Percentiles rank a stretch among this genome's conserved stretches.
phyloP scores from a whole-genome alignment of 2,888 invertebrate genomes.

The Exocentrus adspersus region DNA sequence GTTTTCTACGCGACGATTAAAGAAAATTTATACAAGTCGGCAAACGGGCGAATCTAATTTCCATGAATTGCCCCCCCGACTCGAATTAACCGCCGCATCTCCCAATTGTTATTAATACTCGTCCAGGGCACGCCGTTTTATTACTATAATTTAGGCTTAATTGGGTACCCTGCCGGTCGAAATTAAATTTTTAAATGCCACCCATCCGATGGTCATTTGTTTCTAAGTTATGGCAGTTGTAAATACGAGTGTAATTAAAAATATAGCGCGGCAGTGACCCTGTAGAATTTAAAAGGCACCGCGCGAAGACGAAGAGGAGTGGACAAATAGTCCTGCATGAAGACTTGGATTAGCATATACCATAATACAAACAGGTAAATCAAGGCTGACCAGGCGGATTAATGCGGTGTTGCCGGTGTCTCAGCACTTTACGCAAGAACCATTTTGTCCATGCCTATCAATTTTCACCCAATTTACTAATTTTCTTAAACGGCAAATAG shows the following conservation, averaged over 20 bases:
- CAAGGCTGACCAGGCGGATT: conserved; percentile 41
- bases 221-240: conserved; percentile 41
- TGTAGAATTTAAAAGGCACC: too few species aligned
- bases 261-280: conserved; percentile 33
- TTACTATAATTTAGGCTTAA: conserved; percentile 44
- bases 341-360: conserved; percentile 50
- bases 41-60: neutral
- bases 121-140: conserved; percentile 34
- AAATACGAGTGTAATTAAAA: conserved; percentile 41
- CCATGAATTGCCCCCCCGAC: neutral
- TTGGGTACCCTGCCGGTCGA: conserved; percentile 39
- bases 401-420: neutral
- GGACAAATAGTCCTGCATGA: conserved; percentile 48
- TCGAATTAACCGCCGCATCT: conserved; percentile 1
- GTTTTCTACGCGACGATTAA: too few species aligned
- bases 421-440: neutral
- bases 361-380: conserved; percentile 53
- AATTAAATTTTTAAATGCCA: conserved; percentile 44
- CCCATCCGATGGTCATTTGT: conserved; percentile 42
- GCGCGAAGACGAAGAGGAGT: conserved; percentile 38
- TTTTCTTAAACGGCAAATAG: too few species aligned
- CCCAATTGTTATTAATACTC: conserved; percentile 23
- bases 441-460: neutral
- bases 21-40: too few species aligned
- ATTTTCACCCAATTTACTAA: too few species aligned